A percentile compares a stretch with the other conserved stretches of the same genome.
These are phyloP conservation scores for Lethrus apterus DNA, from an alignment of 1,140 invertebrate genomes.

Conservation along the genomic window DNA sequence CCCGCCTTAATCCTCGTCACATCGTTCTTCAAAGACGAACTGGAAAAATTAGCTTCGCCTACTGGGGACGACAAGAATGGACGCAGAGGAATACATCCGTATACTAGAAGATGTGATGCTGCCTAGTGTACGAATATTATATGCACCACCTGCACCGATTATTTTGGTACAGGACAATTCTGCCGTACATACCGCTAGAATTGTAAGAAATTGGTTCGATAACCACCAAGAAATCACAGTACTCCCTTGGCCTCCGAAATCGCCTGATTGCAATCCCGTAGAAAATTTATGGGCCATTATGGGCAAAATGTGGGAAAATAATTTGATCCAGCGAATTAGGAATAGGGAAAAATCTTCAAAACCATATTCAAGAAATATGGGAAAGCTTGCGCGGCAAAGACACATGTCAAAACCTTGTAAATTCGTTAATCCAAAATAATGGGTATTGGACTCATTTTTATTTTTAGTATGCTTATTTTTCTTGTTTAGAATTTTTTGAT, in stretches of 20 bases:
- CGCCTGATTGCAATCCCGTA: background rate
- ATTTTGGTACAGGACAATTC: conserved; percentile 3
- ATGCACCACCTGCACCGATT: background rate
- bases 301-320: background rate
- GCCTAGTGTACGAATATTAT: conserved; percentile 1
- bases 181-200: background rate
- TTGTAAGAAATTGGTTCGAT: background rate
- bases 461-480: too few species aligned
- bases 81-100: background rate
- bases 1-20: too few species aligned
- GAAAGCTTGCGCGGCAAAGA: background rate
- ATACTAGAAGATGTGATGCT: background rate
- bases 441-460: conserved; percentile 1
- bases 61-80: too few species aligned
- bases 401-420: conserved; percentile 1
- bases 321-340: background rate
- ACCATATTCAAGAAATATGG: background rate
- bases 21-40: too few species aligned
- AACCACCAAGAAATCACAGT: conserved; percentile 1
- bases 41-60: too few species aligned
- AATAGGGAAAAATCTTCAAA: background rate
- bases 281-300: background rate
- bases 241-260: background rate
- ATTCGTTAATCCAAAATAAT: background rate
- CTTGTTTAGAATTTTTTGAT: too few species aligned